These are phyloP conservation scores for Solen grandis DNA, from an alignment of 1,140 invertebrate genomes.

Conservation along the genomic window DNA sequence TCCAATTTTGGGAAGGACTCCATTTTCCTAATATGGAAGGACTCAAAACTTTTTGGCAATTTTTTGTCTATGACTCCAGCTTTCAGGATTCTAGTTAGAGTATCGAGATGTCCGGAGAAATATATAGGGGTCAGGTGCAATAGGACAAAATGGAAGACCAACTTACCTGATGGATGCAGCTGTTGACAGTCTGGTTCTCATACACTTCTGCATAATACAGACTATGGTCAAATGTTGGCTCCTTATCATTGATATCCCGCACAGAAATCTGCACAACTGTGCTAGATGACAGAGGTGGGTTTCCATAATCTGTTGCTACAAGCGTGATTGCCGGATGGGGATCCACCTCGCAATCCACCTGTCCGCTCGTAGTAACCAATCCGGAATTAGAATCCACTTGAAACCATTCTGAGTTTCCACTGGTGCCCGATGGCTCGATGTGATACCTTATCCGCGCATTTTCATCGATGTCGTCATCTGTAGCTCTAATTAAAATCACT, in stretches of 20 bases:
- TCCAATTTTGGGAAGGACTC: too few relatives aligned
- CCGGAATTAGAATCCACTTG: conserved; percentile 59
- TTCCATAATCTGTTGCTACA: conserved; percentile 70
- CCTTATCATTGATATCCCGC: conserved; percentile 73
- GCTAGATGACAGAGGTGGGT: conserved; percentile 77
- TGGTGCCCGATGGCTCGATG: conserved; percentile 18
- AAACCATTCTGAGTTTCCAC: conserved; percentile 57
- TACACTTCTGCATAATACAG: conserved; percentile 43
- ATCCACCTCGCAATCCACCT: conserved; percentile 65
- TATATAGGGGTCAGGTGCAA: too few relatives aligned
- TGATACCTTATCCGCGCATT: conserved; percentile 61
- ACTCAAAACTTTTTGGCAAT: too few relatives aligned
- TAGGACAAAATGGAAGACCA: too few relatives aligned
- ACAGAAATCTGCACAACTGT: conserved; percentile 62
- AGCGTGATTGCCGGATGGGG: conserved; percentile 56
- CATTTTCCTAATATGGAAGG: too few relatives aligned
- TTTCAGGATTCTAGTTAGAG: too few relatives aligned
- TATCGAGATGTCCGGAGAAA: too few relatives aligned
- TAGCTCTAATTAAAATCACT: conserved; percentile 69
- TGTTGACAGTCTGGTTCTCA: conserved; percentile 23
- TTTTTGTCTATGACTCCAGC: too few relatives aligned
- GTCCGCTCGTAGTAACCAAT: conserved; percentile 55
- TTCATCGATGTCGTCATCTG: conserved; percentile 79
- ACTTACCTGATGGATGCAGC: conserved; percentile 50
- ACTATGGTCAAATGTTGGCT: conserved; percentile 59